These are phyloP conservation scores for Plagodis dolabraria DNA, from an alignment of 2,888 invertebrate species.

Conservation along the genomic window DNA sequence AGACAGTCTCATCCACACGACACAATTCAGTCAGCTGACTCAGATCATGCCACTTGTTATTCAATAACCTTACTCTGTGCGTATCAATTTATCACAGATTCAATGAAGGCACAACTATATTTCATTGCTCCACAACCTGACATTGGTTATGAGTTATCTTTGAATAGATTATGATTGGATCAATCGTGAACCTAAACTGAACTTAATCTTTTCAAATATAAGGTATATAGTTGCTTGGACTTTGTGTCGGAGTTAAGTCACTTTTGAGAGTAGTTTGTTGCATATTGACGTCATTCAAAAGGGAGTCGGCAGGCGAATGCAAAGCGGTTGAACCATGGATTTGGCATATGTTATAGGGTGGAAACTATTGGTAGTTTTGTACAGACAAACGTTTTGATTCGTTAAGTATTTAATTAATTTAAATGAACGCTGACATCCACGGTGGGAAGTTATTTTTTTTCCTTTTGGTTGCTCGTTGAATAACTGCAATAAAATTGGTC, in stretches of 20 bases:
- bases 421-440: too few relatives aligned
- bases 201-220: not conserved
- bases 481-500: too few relatives aligned
- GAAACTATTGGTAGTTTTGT: conserved; percentile 61
- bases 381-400: conserved; percentile 49
- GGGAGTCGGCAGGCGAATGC: conserved; percentile 80
- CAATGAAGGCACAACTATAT: conserved; percentile 84
- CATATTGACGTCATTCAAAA: conserved; percentile 83
- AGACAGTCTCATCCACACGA: conserved; percentile 18
- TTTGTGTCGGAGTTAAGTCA: conserved; percentile 35
- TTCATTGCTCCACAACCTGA: conserved; percentile 75
- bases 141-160: conserved; percentile 57
- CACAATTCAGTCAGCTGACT: not conserved
- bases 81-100: conserved; percentile 82
- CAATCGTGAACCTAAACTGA: conserved; percentile 16
- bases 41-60: conserved; percentile 75
- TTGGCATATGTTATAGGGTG: conserved; percentile 83
- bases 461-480: too few relatives aligned
- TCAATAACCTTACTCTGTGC: conserved; percentile 77
- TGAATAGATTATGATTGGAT: conserved; percentile 49
- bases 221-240: conserved; percentile 24
- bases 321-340: conserved; percentile 83
- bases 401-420: too few relatives aligned
- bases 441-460: too few relatives aligned
- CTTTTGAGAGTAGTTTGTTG: conserved; percentile 50